Base-by-base conservation (phyloP, 2,797 vertebrate species). In the Simalia tracyae region DNA sequence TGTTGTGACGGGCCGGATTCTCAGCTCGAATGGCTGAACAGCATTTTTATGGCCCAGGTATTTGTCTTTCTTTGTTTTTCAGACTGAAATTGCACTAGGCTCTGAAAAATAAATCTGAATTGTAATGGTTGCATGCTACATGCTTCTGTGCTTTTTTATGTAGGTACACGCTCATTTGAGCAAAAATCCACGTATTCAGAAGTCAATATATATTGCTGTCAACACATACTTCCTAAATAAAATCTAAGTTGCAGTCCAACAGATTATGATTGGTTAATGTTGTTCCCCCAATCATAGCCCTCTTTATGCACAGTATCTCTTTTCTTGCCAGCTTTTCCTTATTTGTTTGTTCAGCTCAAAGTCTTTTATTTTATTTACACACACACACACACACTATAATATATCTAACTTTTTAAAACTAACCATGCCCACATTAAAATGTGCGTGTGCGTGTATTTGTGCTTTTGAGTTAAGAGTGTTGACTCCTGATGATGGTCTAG, bases 21-120 rank as follows among this genome's bases (percentile, higher is more conserved):
- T 5, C 99, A 99, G 97, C 97, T 97, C 95, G 97, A 98, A 91
- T 99, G 99, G 99, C 97, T 99, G 97, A 97, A 97, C 84, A 98
- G 98, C 96, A 97, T 99, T 97, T 98, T 99, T 96, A 96, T 96
- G 94, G 97, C 98, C 88, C 99, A 99, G 99, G 99, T 99, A 98
- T 60, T 94, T 81, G 76, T 63, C 84, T 9, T 56, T 76, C 36
- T 56, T 10, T 36, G 7, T 87, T 86, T 63, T 81, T 76, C 59
- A 84, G 26, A 76, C 4, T 61, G 19, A 56, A 19, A 22, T 24
- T 56, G 7, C 17, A n/a, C 24, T 46, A 11, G 31, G 72, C 17
- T 50, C 15, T 17, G n/a, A 7, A 68, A 89, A 85, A 66, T 24
- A 15, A 22, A 46, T 68, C 46, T 84, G 31, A 24, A 60, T 86